Evolutionary conservation across 2,113 vertebrate genomes (phyloP), one percentile per base, ranked within the genome.

Genomic region (Pteronura brasiliensis): DNA sequence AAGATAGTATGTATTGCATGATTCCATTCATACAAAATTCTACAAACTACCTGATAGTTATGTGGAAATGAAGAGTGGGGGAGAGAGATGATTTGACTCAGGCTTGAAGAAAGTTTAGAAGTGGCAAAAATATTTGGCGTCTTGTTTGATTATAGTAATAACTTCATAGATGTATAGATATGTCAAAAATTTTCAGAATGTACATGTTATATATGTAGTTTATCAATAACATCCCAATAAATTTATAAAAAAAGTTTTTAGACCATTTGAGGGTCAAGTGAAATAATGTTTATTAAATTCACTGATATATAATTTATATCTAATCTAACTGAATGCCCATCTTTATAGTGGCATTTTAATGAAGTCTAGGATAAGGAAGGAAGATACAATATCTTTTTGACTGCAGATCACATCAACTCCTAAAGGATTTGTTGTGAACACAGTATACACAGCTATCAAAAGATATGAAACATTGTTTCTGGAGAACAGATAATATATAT

Each of bases 201-300:
- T 55, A 61, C 10, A 36, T 10, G 59, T 76, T 57, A 69, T 31
- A 23, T 52, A 39, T 83, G 3, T 34, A 88, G 15, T 88, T 72
- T 89, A 67, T 92, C 36, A 81, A 10, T 88, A 79, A 90, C 77
- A 71, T 10, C 52, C 61, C 0, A 67, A 49, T 36, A 79, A 34
- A 77, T 67, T 61, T 10, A 4, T 88, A 61, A 93, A 47, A 39
- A 39, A 81, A 27, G 5, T 65, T 90, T 47, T 21, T 34, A 34
- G 4, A 67, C 25, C 36, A 36, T 74, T 93, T 49, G 47, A 76
- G 20, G 63, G 79, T 85, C 95, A 86, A 83, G 47, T 81, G 23
- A 52, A n/a, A 55, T 94, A 92, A 96, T 15, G 9, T 52, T 77
- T 61, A 49, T 83, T 88, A 97, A 95, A 71, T 87, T 93, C 98